phyloP scores from a whole-genome alignment of 2,888 invertebrate genomes.

The Dorcus hopei region DNA sequence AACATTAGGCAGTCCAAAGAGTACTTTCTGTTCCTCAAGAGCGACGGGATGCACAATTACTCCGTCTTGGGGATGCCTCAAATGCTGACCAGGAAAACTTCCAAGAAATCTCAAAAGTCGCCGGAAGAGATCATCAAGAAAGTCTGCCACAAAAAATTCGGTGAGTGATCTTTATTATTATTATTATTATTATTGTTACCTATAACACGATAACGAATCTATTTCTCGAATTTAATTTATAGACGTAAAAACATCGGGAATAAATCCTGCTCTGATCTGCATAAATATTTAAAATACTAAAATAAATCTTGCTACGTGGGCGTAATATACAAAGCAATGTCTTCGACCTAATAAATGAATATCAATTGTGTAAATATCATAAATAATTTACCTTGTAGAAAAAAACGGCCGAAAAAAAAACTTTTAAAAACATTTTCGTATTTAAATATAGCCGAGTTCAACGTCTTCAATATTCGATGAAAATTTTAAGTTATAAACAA shows the following conservation, averaged over 20 bases:
- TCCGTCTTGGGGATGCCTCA: conserved; percentile 57
- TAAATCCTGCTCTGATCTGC: conserved; percentile 20
- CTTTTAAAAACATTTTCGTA: no score
- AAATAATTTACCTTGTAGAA: no score
- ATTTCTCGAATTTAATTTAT: not conserved
- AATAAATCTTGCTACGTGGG: conserved; percentile 17
- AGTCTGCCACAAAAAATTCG: conserved; percentile 38
- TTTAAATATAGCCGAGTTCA: no score
- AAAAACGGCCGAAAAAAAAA: no score
- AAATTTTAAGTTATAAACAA: no score
- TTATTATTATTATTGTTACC: not conserved
- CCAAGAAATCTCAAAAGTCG: conserved; percentile 31
- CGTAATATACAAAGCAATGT: conserved; percentile 24
- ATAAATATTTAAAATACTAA: conserved; percentile 30
- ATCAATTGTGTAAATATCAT: no score
- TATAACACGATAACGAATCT: not conserved
- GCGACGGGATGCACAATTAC: conserved; percentile 57
- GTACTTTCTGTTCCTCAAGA: conserved; percentile 60
- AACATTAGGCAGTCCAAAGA: conserved; percentile 56
- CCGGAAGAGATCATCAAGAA: conserved; percentile 33
- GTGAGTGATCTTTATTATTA: conserved; percentile 33
- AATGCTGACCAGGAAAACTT: conserved; percentile 37
- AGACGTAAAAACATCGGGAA: not conserved
- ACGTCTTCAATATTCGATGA: no score
- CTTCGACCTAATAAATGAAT: no score